These are phyloP conservation scores for Papilio machaon DNA, from an alignment of 1,140 invertebrate species.

Conservation along the genomic window DNA sequence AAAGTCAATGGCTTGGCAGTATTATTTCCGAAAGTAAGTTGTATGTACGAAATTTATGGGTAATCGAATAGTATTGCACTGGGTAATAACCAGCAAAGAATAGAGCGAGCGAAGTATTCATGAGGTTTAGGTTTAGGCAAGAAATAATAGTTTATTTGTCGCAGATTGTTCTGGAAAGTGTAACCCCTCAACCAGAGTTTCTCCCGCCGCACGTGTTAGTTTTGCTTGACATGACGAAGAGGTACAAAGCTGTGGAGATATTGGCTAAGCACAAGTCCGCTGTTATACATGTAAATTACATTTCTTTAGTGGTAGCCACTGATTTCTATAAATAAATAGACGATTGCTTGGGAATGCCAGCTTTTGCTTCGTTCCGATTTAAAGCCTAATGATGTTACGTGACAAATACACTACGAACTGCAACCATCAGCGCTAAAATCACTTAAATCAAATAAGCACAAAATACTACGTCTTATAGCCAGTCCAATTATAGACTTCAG, in stretches of 20 bases:
- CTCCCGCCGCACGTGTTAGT: constrained; percentile 68
- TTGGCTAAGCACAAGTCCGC: constrained; percentile 49
- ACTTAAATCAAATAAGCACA: too few species aligned
- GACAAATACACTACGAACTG: too few species aligned
- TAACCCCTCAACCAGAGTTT: constrained; percentile 64
- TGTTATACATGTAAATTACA: constrained; percentile 63
- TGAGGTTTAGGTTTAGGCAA: neutral
- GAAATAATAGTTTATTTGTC: constrained; percentile 28
- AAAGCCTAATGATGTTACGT: too few species aligned
- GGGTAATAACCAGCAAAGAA: too few species aligned
- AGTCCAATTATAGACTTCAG: too few species aligned
- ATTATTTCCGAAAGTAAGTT: constrained; percentile 67
- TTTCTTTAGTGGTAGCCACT: constrained; percentile 20
- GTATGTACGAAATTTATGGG: neutral
- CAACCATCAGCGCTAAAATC: too few species aligned
- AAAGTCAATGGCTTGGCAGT: constrained; percentile 70
- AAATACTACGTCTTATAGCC: too few species aligned
- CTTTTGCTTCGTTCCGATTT: too few species aligned
- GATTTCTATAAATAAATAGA: too few species aligned
- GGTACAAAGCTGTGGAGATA: constrained; percentile 58
- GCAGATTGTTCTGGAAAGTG: constrained; percentile 61
- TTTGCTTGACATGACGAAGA: constrained; percentile 61
- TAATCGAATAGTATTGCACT: too few species aligned
- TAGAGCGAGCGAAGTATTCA: too few species aligned
- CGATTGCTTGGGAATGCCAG: too few species aligned